A percentile compares a stretch with the other conserved stretches of the same genome.
Evolutionary conservation across 2,888 invertebrate species (phyloP).

Genomic region (Polydrusus pterygomalis): DNA sequence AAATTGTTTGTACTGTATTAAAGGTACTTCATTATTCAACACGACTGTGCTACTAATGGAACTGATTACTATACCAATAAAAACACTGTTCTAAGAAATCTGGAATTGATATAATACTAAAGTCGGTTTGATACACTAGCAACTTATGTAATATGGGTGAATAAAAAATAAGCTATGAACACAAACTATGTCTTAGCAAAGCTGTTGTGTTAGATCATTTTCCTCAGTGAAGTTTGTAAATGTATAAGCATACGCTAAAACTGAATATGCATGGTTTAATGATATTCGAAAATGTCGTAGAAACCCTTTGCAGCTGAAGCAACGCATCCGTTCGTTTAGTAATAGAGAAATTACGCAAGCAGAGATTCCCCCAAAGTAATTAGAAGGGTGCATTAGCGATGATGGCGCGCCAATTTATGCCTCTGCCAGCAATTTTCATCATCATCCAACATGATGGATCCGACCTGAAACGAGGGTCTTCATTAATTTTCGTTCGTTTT

Average conservation of each 20-base stretch:
- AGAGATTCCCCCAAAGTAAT: slow-evolving; percentile 47
- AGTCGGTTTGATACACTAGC: too few relatives aligned
- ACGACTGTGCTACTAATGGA: too few relatives aligned
- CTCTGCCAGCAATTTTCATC: slow-evolving; percentile 49
- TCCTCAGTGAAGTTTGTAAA: too few relatives aligned
- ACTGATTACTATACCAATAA: too few relatives aligned
- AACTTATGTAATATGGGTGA: too few relatives aligned
- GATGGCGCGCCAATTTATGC: slow-evolving; percentile 48
- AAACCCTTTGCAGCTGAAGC: slow-evolving; percentile 17
- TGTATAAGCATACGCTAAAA: background rate
- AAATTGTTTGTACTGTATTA: too few relatives aligned
- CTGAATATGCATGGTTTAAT: background rate
- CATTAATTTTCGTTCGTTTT: slow-evolving; percentile 51
- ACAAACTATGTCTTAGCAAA: too few relatives aligned
- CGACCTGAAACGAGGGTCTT: slow-evolving; percentile 45
- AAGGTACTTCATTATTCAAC: too few relatives aligned
- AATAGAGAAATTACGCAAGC: slow-evolving; percentile 45
- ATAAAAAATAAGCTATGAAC: too few relatives aligned
- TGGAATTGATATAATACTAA: too few relatives aligned
- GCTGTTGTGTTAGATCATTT: too few relatives aligned
- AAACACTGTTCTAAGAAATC: too few relatives aligned
- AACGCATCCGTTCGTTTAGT: slow-evolving; percentile 39
- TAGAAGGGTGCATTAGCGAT: slow-evolving; percentile 52
- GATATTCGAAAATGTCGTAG: slow-evolving; percentile 2
- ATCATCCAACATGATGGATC: slow-evolving; percentile 43